A percentile compares a stretch with the other conserved stretches of the same genome.
Evolutionary conservation across 2,888 invertebrate species (phyloP).

Genomic region (Arrhopalites spinosus): DNA sequence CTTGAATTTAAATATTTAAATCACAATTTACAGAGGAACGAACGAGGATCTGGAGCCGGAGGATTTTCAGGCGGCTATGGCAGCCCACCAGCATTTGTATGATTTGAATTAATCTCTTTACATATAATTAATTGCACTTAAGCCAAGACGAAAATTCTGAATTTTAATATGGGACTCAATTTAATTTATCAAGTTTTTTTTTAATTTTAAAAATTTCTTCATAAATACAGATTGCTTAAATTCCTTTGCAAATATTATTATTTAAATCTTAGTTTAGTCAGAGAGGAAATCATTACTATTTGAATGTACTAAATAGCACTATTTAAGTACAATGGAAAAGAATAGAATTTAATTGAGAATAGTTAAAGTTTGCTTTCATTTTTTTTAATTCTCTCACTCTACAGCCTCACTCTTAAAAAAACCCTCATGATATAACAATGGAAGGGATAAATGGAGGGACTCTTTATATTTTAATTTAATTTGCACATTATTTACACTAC

Average conservation of each 20-base stretch:
- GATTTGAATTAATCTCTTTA: constrained; percentile 13
- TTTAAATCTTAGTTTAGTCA: too few species aligned
- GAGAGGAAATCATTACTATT: too few species aligned
- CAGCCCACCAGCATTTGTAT: constrained; percentile 50
- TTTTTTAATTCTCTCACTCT: background rate
- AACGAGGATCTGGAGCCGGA: constrained; percentile 54
- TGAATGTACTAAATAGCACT: too few species aligned
- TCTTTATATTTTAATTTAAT: background rate
- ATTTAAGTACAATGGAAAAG: too few species aligned
- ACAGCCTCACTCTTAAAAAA: background rate
- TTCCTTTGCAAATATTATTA: background rate
- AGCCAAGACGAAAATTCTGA: background rate
- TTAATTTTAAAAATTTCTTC: background rate
- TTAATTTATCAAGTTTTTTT: background rate
- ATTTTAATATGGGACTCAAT: background rate
- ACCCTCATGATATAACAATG: background rate
- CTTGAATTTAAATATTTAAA: too few species aligned
- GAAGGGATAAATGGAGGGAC: background rate
- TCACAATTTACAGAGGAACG: constrained; percentile 47
- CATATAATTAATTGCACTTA: too few species aligned
- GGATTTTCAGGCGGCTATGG: constrained; percentile 52
- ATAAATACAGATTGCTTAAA: background rate
- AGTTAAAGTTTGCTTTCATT: background rate
- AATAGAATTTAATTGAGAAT: background rate
- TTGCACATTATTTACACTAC: background rate